phyloP scores from a whole-genome alignment of 2,113 vertebrate genomes.

The Grallaria varia region DNA sequence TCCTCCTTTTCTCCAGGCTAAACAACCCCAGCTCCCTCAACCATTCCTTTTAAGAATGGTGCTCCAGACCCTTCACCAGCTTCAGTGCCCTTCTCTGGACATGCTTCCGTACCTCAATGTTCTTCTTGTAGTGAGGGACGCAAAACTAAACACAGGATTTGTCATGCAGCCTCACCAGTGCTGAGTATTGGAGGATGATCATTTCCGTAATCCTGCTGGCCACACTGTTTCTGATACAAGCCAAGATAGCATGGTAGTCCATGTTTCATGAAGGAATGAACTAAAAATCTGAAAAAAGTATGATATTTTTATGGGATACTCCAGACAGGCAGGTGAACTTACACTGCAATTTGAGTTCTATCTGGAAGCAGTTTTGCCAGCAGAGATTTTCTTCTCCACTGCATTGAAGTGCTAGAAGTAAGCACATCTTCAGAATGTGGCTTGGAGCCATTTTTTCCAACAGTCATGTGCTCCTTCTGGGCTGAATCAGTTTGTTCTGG shows the following conservation, averaged over 20 bases:
- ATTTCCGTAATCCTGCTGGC: neutral
- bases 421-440: neutral
- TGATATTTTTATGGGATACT: neutral
- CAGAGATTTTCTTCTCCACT: neutral
- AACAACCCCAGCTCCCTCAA: neutral
- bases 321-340: neutral
- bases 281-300: neutral
- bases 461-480: neutral
- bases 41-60: neutral
- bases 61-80: neutral
- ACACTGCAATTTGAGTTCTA: neutral
- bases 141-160: neutral
- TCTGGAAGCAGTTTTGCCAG: neutral
- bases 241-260: neutral
- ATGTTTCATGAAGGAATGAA: neutral
- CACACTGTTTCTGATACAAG: neutral
- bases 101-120: fast-evolving
- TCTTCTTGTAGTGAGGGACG: neutral
- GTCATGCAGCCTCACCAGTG: neutral
- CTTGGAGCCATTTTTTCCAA: neutral
- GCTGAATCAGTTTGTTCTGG: neutral
- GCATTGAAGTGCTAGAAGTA: neutral
- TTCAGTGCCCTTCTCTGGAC: neutral
- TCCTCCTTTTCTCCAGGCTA: neutral
- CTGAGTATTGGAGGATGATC: neutral